phyloP scores from a whole-genome alignment of 2,797 vertebrate genomes.

The Acanthurus lineatus region DNA sequence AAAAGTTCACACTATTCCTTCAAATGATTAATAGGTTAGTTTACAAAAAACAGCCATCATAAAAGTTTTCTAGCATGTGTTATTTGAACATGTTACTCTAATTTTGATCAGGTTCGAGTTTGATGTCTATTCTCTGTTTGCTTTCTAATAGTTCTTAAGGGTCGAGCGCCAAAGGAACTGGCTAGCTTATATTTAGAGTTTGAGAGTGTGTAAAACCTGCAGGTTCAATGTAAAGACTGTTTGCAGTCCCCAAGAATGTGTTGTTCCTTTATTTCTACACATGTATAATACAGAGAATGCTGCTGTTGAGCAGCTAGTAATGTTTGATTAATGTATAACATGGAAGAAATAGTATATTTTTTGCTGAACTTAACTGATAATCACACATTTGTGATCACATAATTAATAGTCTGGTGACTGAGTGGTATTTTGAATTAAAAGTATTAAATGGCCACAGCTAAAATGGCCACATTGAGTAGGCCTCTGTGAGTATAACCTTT shows the following conservation, averaged over 20 bases:
- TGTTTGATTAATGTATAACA: not conserved
- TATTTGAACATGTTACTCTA: no score
- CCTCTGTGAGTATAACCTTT: slow-evolving; percentile 4
- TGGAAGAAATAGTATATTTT: no score
- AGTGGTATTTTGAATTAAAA: not conserved
- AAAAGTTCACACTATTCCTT: not conserved
- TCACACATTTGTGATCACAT: not conserved
- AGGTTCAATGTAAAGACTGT: no score
- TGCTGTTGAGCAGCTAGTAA: not conserved
- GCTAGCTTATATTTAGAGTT: not conserved
- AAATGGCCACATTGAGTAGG: not conserved
- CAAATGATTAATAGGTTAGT: not conserved
- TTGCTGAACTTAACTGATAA: not conserved
- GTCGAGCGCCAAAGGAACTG: no score
- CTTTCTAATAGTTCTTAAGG: no score
- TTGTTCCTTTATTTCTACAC: no score
- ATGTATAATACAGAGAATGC: no score
- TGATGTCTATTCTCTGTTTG: not conserved
- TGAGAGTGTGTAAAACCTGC: no score
- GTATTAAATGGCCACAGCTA: slow-evolving; percentile 4
- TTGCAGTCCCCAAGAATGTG: no score
- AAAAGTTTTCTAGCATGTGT: not conserved
- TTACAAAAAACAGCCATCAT: not conserved
- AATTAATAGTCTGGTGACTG: not conserved
- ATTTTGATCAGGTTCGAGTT: not conserved